These are phyloP conservation scores for Nebria brevicollis DNA, from an alignment of 2,888 invertebrate genomes.

Conservation along the genomic window DNA sequence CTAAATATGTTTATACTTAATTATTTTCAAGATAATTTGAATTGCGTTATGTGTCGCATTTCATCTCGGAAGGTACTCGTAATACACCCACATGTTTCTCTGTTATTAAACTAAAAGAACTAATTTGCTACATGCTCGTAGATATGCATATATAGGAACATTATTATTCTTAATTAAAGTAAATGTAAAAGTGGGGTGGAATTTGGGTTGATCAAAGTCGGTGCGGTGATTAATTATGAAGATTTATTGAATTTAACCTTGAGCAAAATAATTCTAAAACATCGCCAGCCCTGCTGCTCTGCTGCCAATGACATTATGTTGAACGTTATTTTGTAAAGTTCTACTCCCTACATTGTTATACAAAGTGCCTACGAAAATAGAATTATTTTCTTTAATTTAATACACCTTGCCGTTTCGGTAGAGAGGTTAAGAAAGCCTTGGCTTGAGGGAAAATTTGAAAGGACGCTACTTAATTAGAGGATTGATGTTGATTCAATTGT, in stretches of 20 bases:
- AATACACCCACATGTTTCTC: no score
- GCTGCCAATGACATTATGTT: conserved; percentile 19
- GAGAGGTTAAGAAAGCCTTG: background rate
- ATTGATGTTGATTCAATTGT: background rate
- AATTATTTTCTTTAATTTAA: conserved; percentile 1
- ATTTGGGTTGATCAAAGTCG: conserved; percentile 35
- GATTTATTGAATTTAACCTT: conserved; percentile 40
- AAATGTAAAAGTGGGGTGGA: conserved; percentile 38
- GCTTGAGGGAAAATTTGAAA: background rate
- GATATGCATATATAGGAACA: background rate
- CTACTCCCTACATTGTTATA: background rate
- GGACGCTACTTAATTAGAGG: background rate
- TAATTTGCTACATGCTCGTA: background rate
- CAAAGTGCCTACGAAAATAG: background rate
- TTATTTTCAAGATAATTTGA: no score
- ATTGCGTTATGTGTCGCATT: no score
- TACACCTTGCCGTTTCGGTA: background rate
- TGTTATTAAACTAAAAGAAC: background rate
- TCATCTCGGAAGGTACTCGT: no score
- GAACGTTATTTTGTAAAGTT: conserved; percentile 10
- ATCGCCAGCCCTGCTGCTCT: background rate
- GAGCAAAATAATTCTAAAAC: conserved; percentile 32
- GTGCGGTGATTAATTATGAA: conserved; percentile 38
- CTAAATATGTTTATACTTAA: background rate
- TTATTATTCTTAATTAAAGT: conserved; percentile 26